Conservation (phyloP, 2,888 invertebrate genomes). For the Nymphalis c-album region DNA sequence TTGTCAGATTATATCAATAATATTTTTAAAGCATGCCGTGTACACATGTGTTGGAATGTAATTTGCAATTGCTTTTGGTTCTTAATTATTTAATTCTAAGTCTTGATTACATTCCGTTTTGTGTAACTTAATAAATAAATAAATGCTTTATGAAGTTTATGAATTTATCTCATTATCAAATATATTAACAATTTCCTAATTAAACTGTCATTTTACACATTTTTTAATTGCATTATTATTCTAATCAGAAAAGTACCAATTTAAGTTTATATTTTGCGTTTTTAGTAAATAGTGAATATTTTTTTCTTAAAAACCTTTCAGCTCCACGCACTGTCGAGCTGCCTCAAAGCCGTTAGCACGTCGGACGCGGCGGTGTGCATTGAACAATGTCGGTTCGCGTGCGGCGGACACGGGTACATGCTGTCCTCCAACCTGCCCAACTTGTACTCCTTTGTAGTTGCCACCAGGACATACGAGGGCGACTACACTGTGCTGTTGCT, state of each 20-base stretch:
- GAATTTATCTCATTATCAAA: no score
- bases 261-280: neutral
- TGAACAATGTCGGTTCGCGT: constrained; percentile 92
- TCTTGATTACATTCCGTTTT: no score
- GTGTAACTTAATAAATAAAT: no score
- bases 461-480: constrained; percentile 96
- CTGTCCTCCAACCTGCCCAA: constrained; percentile 91
- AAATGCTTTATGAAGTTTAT: neutral
- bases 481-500: constrained; percentile 96
- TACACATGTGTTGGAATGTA: no score
- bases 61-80: no score
- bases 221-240: neutral
- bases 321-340: constrained; percentile 94
- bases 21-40: no score
- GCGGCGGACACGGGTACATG: constrained; percentile 98
- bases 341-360: constrained; percentile 92
- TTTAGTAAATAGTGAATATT: no score
- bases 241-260: neutral
- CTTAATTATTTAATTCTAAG: no score
- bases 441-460: constrained; percentile 90
- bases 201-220: neutral
- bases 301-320: constrained; percentile 55
- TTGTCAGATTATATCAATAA: no score
- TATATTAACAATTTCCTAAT: neutral
- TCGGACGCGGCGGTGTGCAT: constrained; percentile 86